These are phyloP conservation scores for Hippocampus zosterae DNA, from an alignment of 2,113 vertebrate genomes.

Conservation along the genomic window DNA sequence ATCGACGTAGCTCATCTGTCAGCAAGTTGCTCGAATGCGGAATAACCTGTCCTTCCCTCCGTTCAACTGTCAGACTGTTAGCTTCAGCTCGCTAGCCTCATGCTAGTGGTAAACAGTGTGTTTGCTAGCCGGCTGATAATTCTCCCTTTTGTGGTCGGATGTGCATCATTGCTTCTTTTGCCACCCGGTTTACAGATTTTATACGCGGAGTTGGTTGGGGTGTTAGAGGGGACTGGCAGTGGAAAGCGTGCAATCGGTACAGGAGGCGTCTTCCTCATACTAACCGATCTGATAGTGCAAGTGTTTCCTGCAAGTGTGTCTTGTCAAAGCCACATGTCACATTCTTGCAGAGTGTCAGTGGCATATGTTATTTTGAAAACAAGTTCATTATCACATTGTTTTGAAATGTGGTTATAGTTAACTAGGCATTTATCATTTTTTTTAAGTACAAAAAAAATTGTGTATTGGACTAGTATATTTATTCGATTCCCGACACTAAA, in stretches of 20 bases:
- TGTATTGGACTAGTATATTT: too few species aligned
- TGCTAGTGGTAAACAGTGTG: background rate
- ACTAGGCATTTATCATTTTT: too few species aligned
- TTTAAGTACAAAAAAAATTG: too few species aligned
- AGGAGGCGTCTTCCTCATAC: background rate
- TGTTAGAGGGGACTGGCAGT: background rate
- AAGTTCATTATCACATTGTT: background rate
- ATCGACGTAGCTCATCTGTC: constrained; percentile 3
- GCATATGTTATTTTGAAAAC: background rate
- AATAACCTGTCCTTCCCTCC: constrained; percentile 16
- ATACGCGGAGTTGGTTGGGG: background rate
- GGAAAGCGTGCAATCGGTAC: background rate
- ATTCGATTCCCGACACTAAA: too few species aligned
- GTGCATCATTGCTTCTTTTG: background rate
- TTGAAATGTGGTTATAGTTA: too few species aligned
- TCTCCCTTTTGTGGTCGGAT: background rate
- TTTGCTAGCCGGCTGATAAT: background rate
- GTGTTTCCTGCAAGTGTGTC: background rate
- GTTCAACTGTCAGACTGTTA: constrained; percentile 6
- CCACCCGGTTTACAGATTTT: background rate
- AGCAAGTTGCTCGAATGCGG: constrained; percentile 13
- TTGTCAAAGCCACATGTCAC: background rate
- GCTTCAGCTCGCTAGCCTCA: background rate
- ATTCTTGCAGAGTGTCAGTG: too few species aligned
- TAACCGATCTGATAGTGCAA: background rate